Conservation (phyloP, 2,888 invertebrate genomes). For the Drosophila pegasa region DNA sequence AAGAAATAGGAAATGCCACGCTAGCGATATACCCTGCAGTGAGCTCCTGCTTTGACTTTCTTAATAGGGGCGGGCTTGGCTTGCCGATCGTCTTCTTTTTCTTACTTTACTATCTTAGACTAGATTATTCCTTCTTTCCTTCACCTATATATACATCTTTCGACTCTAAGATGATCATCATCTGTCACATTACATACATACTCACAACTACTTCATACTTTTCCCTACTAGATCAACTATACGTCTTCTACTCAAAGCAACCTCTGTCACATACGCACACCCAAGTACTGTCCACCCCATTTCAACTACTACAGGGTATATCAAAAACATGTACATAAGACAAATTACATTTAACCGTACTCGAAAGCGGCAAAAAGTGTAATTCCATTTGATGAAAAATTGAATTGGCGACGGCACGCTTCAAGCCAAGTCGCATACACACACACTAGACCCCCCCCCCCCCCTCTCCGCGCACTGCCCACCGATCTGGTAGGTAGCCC, state of each 20-base stretch:
- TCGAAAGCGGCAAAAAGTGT: constrained; percentile 58
- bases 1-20: background rate
- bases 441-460: constrained; percentile 15
- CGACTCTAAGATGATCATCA: too few relatives aligned
- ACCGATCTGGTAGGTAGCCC: background rate
- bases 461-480: background rate
- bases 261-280: background rate
- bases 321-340: constrained; percentile 32
- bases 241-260: background rate
- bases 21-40: constrained; percentile 5
- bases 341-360: constrained; percentile 76
- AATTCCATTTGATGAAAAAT: constrained; percentile 67
- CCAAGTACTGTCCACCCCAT: background rate
- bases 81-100: too few relatives aligned
- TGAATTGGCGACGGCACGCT: constrained; percentile 78
- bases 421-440: constrained; percentile 31
- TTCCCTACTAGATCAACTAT: background rate
- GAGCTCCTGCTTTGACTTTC: background rate
- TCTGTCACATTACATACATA: too few relatives aligned
- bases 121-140: too few relatives aligned
- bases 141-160: too few relatives aligned
- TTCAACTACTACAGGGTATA: background rate
- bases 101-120: too few relatives aligned
- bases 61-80: too few relatives aligned
- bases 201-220: too few relatives aligned